Evolutionary conservation across 2,888 invertebrate species (phyloP).

Genomic region (Drosophila buzzatii): DNA sequence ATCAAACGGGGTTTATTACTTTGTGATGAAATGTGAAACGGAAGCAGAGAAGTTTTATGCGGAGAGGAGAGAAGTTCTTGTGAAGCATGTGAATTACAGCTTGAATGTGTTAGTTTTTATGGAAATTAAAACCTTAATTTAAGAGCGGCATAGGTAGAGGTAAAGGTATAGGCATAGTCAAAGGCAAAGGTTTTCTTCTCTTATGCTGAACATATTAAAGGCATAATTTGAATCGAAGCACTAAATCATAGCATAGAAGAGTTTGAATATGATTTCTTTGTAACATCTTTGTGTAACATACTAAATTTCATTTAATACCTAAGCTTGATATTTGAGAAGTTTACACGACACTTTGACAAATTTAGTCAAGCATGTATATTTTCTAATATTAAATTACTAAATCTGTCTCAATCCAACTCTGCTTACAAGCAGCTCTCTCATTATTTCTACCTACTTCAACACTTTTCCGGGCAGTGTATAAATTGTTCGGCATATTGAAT

Average conservation of each 20-base stretch:
- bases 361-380: background rate
- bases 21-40: background rate
- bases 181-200: too few relatives aligned
- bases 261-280: too few relatives aligned
- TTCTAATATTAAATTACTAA: background rate
- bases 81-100: background rate
- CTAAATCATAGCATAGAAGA: background rate
- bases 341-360: background rate
- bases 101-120: background rate
- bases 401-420: background rate
- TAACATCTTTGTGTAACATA: too few relatives aligned
- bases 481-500: background rate
- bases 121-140: too few relatives aligned
- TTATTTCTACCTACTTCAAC: too few relatives aligned
- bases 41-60: background rate
- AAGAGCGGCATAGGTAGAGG: too few relatives aligned
- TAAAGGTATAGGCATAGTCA: too few relatives aligned
- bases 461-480: background rate
- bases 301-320: too few relatives aligned
- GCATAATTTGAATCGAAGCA: background rate
- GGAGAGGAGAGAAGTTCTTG: background rate
- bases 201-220: background rate
- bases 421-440: background rate
- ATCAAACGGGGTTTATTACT: background rate
- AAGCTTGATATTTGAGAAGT: background rate